These are phyloP conservation scores for Monarcha castaneiventris DNA, from an alignment of 2,113 vertebrate genomes.

Conservation along the genomic window DNA sequence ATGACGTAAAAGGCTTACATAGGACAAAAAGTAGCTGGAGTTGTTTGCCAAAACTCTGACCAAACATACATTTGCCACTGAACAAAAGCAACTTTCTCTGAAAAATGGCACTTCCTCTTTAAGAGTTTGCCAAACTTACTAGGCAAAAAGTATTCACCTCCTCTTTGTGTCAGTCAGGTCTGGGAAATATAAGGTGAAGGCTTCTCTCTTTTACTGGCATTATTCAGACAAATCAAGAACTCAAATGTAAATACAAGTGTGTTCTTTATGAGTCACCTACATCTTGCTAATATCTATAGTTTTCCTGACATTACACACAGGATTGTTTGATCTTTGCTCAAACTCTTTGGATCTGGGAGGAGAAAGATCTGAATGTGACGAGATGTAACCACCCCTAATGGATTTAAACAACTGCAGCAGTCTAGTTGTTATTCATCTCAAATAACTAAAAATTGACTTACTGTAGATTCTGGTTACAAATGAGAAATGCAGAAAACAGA, in stretches of 20 bases:
- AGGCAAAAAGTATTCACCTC: neutral
- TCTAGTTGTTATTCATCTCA: neutral
- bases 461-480: neutral
- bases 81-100: neutral
- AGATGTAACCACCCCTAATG: neutral
- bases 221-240: neutral
- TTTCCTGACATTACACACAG: neutral
- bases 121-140: neutral
- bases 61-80: neutral
- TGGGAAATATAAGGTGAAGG: neutral
- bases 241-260: neutral
- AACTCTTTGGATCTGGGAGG: neutral
- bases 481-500: neutral
- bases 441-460: neutral
- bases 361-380: neutral
- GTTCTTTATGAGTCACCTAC: neutral
- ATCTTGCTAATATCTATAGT: neutral
- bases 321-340: neutral
- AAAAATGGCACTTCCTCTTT: neutral
- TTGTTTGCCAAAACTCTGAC: conserved; percentile 20
- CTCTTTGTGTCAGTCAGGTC: neutral
- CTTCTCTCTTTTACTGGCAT: neutral
- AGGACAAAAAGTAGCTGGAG: conserved; percentile 3
- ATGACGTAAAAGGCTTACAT: conserved; percentile 42
- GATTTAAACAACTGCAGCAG: neutral